Base-by-base conservation (phyloP, 2,888 invertebrate species). In the Globia sparganii region DNA sequence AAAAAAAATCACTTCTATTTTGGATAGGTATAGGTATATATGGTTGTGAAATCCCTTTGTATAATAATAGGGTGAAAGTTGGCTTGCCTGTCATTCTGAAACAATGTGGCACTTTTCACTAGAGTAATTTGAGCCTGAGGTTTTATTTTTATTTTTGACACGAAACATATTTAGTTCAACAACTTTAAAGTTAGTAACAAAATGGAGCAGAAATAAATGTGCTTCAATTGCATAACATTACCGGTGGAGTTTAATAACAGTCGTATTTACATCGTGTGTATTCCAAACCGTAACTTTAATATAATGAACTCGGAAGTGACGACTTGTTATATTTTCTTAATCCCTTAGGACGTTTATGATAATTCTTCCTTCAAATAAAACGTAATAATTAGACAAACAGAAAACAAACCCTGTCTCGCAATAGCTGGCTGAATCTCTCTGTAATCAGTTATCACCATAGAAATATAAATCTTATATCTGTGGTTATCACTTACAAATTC, bases 311-410 rank as follows among this genome's bases (percentile, higher is more conserved):
- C 15, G 15, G 15, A 62, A 4, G 21, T 58, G 53, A 31, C 9
- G 34, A 37, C 25, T 71, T 5, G 31, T 59, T 49, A 61, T 43
- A 72, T 43, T 69, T 43, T 66, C 15, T 25, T 56, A 70, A 49
- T 70, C 65, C 68, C 34, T 11, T n/a, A n/a, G n/a, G 70, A 64
- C 13, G 1, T 46, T 58, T 21, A 15, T 34, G n/a, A n/a, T 25
- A 81, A 58, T 34, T 34, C 6, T 8, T 68, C 40, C 59, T 66
- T 59, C 49, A 74, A 72, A 75, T 75, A 74, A 67, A 71, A 53
- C 59, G 40, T 61, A 43, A 62, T 85, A 83, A 85, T 77, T 82
- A 79, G 11, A 75, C 31, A 64, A 75, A 80, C 40, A 72, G 40
- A 34, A 40, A 37, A 61, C 31, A 65, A 65, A 53, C 13, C 4